Conservation (phyloP, 2,888 invertebrate genomes). For the Caenorhabditis imperialis region DNA sequence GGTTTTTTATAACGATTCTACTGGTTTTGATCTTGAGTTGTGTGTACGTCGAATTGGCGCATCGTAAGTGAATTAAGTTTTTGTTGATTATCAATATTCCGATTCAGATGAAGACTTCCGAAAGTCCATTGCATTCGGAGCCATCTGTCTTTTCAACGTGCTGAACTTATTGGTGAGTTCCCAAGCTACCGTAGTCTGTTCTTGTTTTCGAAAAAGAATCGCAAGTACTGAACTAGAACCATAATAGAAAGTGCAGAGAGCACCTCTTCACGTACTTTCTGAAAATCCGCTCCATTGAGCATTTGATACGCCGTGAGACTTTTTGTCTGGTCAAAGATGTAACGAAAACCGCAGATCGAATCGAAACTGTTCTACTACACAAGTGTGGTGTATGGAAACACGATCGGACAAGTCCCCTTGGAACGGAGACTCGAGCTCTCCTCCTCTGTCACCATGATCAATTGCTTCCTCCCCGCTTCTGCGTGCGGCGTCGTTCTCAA, state of each 20-base stretch:
- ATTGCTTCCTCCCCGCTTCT: slow-evolving; percentile 32
- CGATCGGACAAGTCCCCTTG: slow-evolving; percentile 23
- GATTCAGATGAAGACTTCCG: slow-evolving; percentile 34
- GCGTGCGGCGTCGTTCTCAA: slow-evolving; percentile 14
- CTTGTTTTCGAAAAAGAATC: no score
- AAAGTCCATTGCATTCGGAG: slow-evolving; percentile 28
- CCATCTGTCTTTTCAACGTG: slow-evolving; percentile 12
- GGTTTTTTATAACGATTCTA: slow-evolving; percentile 3
- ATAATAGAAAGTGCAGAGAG: no score
- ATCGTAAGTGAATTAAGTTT: slow-evolving; percentile 11
- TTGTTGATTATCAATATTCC: no score
- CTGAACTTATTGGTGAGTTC: slow-evolving; percentile 16
- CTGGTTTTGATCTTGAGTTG: slow-evolving; percentile 12
- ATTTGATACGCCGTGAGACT: no score
- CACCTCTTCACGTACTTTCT: no score
- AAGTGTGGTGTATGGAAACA: slow-evolving; percentile 19
- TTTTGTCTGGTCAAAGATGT: no score
- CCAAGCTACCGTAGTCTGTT: no score
- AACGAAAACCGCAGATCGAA: slow-evolving; percentile 29
- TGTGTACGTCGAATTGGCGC: slow-evolving; percentile 15
- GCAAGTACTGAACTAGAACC: no score
- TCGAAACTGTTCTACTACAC: slow-evolving; percentile 29
- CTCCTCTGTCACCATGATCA: slow-evolving; percentile 25
- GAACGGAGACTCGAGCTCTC: slow-evolving; percentile 33
- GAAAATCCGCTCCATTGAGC: no score